Base-by-base conservation (phyloP, 2,113 vertebrate genomes). In the Phaethon lepturus region DNA sequence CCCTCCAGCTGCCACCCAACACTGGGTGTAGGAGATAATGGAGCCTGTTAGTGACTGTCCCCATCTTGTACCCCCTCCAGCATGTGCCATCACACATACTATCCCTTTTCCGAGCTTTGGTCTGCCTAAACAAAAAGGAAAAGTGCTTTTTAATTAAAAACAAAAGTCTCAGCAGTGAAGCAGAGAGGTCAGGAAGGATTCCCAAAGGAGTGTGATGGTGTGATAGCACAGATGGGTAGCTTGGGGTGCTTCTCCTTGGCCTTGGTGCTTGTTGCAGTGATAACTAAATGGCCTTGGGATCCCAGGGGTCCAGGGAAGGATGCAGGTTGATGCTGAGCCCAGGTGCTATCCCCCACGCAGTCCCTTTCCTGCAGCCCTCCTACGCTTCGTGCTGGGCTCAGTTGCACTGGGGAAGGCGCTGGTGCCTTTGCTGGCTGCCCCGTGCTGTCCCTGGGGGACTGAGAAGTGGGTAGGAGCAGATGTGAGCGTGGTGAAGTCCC, bases 351-450 rank as follows among this genome's bases (percentile, higher is more conserved):
- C 4, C 8, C 12, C 17, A 1, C 9, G 25, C n/a, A 75, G 56
- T 7, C 20, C 15, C 42, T 50, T 90, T 13, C 9, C 31, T 81
- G 50, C 35, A 81, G 55, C 22, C 25, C 25, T 64, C 31, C 17
- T 47, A 3, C 0, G 26, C 44, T 79, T 52, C 0, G 0, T 59
- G 47, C 47, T 73, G 63, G 44, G 42, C 47, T 81, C 5, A 2
- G n/a, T 73, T 40, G 9, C 62, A 56, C 58, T 4, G 14, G 19
- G 50, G 6, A 81, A 69, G 38, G 15, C 63, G 16, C 20, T 5
- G 28, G 6, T 58, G 59, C 18, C 55, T 85, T 53, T 91, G 14
- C 56, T 94, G 68, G 38, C 56, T 91, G 72, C 16, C 23, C 40
- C 2, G 0, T 0, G 1, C n/a, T 55, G 44, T 52, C 59, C 33